These are phyloP conservation scores for Oreochromis tanganicae DNA, from an alignment of 2,113 vertebrate genomes.

Conservation along the genomic window DNA sequence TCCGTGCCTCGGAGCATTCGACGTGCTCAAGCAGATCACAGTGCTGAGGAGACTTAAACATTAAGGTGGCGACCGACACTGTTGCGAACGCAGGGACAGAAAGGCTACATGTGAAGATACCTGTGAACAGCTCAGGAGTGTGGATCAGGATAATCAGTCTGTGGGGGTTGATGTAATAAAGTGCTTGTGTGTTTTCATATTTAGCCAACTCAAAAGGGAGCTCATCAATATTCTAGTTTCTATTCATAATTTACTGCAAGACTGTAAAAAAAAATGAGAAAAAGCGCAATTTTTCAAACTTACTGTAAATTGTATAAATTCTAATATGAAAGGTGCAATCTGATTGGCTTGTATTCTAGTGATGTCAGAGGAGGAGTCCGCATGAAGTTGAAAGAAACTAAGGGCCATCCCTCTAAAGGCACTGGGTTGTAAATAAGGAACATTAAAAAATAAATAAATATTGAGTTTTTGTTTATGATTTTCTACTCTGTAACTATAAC, in stretches of 20 bases:
- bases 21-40: not conserved
- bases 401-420: conserved; percentile 72
- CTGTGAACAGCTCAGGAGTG: not conserved
- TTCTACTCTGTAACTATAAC: conserved; percentile 82
- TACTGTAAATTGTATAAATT: conserved; percentile 17
- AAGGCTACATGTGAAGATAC: not conserved
- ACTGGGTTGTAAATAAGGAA: conserved; percentile 90
- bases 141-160: not conserved
- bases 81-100: not conserved
- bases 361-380: conserved; percentile 36
- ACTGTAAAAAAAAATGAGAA: not conserved
- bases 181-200: not conserved
- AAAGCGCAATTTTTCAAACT: not conserved
- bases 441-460: conserved; percentile 44
- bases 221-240: not conserved
- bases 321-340: conserved; percentile 79
- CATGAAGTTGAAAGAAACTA: conserved; percentile 18
- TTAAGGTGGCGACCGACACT: not conserved
- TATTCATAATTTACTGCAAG: not conserved
- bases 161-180: not conserved
- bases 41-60: not conserved
- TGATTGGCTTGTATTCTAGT: conserved; percentile 71
- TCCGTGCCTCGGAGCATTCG: not conserved
- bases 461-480: conserved; percentile 76
- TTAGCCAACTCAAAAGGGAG: not conserved